Evolutionary conservation across 2,797 vertebrate species (phyloP), one percentile per base, ranked within the genome.

Genomic region (Tiaroga cobitis): DNA sequence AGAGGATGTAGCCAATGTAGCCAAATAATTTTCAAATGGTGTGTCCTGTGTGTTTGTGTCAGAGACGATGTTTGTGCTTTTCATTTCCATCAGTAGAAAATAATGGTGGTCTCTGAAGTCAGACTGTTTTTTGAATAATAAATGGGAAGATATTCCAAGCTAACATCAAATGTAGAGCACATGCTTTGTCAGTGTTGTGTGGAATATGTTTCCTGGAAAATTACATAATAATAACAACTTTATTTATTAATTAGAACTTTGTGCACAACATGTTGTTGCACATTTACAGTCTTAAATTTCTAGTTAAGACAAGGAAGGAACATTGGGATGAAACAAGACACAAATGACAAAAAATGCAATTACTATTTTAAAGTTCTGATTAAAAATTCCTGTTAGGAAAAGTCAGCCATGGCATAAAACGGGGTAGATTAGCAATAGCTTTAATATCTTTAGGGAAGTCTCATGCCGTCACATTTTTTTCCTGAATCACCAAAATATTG

Each of bases 91-190:
- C 90, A 90, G 90, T 89, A 90, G 90, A 93, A 91, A 90, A 68
- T 80, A 46, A 88, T 87, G 87, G 93, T 92, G 92, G 91, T 80
- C 73, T 86, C 86, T 91, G 91, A 90, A 88, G 85, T 59, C 56
- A n/a, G 56, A 59, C 24, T 59, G 56, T 91, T 82, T 86, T 72
- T 86, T 91, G 90, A 93, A 90, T 90, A 91, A 79, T 81, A 75
- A 87, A 83, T 34, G 2, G 18, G 26, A 80, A 34, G 26, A 61
- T 63, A 79, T 43, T 67, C 26, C n/a, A 65, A 63, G 39, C 37
- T 3, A 65, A 80, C n/a, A 46, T 79, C 26, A 61, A 43, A 63
- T 63, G n/a, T 43, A 63, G 18, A 61, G 8, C 19, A 34, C 29
- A 54, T 5, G 0, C n/a, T 74, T 18, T 19, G 26, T 51, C 16